Conservation (phyloP, 2,113 vertebrate genomes). For the Proterorhinus semilunaris region DNA sequence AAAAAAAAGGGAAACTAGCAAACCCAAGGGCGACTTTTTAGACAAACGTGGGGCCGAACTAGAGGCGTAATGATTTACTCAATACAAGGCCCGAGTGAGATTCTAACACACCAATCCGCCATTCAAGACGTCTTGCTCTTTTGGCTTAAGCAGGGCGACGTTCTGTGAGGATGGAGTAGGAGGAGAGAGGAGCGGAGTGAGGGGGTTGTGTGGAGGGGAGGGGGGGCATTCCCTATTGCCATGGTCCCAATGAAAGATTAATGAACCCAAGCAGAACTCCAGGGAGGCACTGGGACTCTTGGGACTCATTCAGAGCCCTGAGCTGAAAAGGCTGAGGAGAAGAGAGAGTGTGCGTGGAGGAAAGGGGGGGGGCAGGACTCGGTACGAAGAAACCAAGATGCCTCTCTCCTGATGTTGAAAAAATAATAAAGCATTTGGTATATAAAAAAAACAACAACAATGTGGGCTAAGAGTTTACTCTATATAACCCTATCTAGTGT, state of each 20-base stretch:
- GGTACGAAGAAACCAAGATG: conserved; percentile 64
- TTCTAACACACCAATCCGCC: conserved; percentile 13
- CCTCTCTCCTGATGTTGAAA: conserved; percentile 49
- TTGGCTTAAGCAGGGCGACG: conserved; percentile 25
- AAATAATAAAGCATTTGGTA: conserved; percentile 16
- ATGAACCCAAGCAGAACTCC: conserved; percentile 80
- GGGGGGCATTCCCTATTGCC: conserved; percentile 69
- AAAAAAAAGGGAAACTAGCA: conserved; percentile 26
- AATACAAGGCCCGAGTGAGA: conserved; percentile 24
- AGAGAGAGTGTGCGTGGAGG: conserved; percentile 39
- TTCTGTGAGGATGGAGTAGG: conserved; percentile 23
- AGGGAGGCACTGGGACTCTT: conserved; percentile 76
- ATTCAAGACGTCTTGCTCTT: conserved; percentile 28
- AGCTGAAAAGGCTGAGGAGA: conserved; percentile 70
- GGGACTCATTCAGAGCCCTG: conserved; percentile 78
- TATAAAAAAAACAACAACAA: conserved; percentile 30
- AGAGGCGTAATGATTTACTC: conserved; percentile 41
- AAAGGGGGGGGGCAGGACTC: conserved; percentile 49
- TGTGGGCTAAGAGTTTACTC: conserved; percentile 35
- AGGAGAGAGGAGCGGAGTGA: background rate
- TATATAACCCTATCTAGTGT: conserved; percentile 22
- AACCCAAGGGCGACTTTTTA: conserved; percentile 37
- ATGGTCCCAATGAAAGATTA: conserved; percentile 82
- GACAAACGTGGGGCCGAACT: conserved; percentile 41
- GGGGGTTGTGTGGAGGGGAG: background rate